phyloP scores from a whole-genome alignment of 2,888 invertebrate species.

The Andrena camellia region DNA sequence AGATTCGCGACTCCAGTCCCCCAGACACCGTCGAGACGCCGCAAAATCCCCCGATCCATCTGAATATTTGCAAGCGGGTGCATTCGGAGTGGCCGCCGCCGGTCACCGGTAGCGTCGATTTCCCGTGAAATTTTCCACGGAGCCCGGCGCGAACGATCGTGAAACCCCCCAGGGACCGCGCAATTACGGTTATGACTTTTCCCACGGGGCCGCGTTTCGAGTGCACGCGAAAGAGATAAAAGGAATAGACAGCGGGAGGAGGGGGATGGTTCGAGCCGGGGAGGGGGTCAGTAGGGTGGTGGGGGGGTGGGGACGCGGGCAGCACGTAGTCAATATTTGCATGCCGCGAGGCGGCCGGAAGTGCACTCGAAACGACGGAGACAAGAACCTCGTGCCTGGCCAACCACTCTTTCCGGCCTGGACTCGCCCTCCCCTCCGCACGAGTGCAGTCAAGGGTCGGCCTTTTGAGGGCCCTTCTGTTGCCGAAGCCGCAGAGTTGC shows the following conservation, averaged over 20 bases:
- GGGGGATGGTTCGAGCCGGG: background rate
- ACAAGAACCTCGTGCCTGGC: conserved; percentile 73
- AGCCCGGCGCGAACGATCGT: conserved; percentile 33
- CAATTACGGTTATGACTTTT: conserved; percentile 65
- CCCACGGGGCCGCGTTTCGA: conserved; percentile 43
- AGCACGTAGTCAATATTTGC: conserved; percentile 83
- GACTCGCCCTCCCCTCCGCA: conserved; percentile 52
- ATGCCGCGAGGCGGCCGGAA: conserved; percentile 80
- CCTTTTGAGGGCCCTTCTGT: conserved; percentile 74
- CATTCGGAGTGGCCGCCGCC: no score
- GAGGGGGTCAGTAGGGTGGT: background rate
- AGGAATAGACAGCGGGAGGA: conserved; percentile 14
- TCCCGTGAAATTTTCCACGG: conserved; percentile 20
- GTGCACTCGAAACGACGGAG: conserved; percentile 78
- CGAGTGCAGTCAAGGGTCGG: conserved; percentile 75
- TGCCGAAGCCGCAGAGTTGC: conserved; percentile 73
- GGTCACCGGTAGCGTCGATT: background rate
- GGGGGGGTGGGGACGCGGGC: conserved; percentile 16
- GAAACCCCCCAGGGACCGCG: conserved; percentile 32
- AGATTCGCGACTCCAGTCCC: no score
- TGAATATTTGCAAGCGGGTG: no score
- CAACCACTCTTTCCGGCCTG: conserved; percentile 67
- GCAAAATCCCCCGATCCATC: background rate
- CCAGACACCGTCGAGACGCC: background rate
- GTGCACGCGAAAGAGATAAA: conserved; percentile 42